Evolutionary conservation across 2,888 invertebrate species (phyloP), one percentile per base, ranked within the genome.

Genomic region (Strigamia transsilvanica): DNA sequence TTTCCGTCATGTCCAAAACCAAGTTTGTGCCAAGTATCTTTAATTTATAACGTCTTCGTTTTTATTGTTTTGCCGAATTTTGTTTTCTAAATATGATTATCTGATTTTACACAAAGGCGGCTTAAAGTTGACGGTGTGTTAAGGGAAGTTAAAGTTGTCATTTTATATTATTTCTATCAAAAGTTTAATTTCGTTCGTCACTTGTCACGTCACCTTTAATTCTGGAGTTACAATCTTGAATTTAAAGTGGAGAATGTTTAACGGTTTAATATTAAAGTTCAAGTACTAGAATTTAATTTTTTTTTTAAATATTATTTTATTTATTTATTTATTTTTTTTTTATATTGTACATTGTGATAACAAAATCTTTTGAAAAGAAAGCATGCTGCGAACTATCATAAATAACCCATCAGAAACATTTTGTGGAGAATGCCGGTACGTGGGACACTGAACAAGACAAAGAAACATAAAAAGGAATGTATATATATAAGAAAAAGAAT

Each of bases 401-500:
- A 56, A 56, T 56, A 56, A 56, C 18, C 56, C 18, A 56, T 56
- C 56, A 56, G 56, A 56, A 56, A 56, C 56, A 18, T n/a, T 56
- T 56, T 56, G 56, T 56, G 56, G 10, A 56, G 56, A 18, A n/a
- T 56, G 56, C 56, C 56, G n/a, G 56, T 56, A 56, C 56, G 56
- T 56, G 56, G 56, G 56, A 56, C 56, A 56, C 56, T 56, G 21
- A 56, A 56, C 56, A 56, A 56, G 56, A 56, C 56, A 56, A 56
- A 56, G 56, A 56, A 56, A 56, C 56, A 56, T 56, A 56, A 56
- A 56, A 56, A 18, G 21, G 18, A 56, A 56, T 56, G 56, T 56
- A 56, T 56, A 56, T 46, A 46, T 56, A 56, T 5, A 18, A 9
- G 10, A 38, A 56, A 56, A 56, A 56, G 21, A 18, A 56, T 21